Evolutionary conservation across 2,113 vertebrate genomes (phyloP).

Genomic region (Prunella fulvescens): DNA sequence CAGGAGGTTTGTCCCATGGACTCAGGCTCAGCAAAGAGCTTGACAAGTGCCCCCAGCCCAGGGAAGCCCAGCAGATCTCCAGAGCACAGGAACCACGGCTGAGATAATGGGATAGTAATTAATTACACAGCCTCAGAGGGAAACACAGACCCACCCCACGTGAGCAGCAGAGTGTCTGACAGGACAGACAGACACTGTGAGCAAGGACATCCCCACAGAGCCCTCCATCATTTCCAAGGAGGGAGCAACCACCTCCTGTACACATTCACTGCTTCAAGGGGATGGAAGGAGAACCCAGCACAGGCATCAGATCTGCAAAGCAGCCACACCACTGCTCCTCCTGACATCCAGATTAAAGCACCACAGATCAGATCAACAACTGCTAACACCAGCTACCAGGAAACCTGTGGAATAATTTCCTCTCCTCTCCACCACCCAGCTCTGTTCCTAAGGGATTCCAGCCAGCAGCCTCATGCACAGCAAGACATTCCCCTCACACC

Average conservation of each 20-base stretch:
- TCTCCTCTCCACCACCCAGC: neutral
- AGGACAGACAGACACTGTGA: fast-evolving
- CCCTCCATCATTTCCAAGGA: neutral
- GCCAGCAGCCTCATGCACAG: neutral
- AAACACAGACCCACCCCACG: neutral
- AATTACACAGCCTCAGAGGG: neutral
- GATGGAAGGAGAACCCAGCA: neutral
- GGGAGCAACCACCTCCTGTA: neutral
- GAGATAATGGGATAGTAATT: neutral
- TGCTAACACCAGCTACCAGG: neutral
- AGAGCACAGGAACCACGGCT: fast-evolving
- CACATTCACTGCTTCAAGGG: neutral
- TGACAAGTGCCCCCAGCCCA: neutral
- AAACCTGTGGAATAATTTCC: neutral
- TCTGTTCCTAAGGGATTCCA: neutral
- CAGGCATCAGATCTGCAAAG: fast-evolving
- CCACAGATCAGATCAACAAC: neutral
- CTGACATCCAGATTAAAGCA: neutral
- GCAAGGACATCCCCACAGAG: neutral
- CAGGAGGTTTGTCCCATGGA: neutral
- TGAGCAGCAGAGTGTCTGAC: neutral
- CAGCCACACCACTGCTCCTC: neutral
- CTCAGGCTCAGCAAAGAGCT: neutral
- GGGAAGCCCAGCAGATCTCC: neutral
- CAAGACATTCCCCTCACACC: neutral